These are phyloP conservation scores for Microcebus tavaratra DNA, from an alignment of 2,113 vertebrate species.

Conservation along the genomic window DNA sequence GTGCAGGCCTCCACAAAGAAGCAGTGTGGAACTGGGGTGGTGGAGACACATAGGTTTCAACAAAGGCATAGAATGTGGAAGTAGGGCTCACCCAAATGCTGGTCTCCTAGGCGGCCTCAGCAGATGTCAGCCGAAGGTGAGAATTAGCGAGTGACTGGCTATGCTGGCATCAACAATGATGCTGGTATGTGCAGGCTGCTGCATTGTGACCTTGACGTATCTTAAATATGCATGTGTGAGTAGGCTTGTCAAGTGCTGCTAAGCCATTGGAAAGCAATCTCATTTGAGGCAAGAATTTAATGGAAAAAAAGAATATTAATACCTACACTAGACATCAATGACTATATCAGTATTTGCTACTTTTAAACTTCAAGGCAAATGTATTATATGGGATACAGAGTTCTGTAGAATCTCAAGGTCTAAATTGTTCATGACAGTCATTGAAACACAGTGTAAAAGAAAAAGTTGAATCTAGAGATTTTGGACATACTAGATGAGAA, in stretches of 20 bases:
- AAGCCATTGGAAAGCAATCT: not conserved
- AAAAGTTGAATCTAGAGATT: not conserved
- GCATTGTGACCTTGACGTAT: not conserved
- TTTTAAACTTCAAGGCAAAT: slow-evolving; percentile 32
- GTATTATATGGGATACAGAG: not conserved
- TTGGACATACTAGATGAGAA: not conserved
- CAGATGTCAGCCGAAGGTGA: not conserved
- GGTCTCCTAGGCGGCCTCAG: not conserved
- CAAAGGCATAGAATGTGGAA: not conserved
- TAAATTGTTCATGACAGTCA: not conserved
- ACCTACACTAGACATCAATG: not conserved
- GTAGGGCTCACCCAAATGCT: not conserved
- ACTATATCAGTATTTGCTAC: slow-evolving; percentile 1
- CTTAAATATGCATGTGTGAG: not conserved
- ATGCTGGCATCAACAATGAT: not conserved
- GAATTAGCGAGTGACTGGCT: not conserved
- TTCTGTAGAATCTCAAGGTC: not conserved
- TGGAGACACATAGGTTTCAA: not conserved
- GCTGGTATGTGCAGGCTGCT: not conserved
- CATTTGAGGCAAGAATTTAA: slow-evolving; percentile 5
- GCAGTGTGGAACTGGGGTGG: not conserved
- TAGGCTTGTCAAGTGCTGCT: not conserved
- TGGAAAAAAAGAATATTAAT: not conserved
- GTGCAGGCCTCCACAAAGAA: not conserved
- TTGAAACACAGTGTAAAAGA: not conserved